A percentile compares a stretch with the other conserved stretches of the same genome.
phyloP scores from a whole-genome alignment of 2,113 vertebrate species.

The Bujurquina vittata region DNA sequence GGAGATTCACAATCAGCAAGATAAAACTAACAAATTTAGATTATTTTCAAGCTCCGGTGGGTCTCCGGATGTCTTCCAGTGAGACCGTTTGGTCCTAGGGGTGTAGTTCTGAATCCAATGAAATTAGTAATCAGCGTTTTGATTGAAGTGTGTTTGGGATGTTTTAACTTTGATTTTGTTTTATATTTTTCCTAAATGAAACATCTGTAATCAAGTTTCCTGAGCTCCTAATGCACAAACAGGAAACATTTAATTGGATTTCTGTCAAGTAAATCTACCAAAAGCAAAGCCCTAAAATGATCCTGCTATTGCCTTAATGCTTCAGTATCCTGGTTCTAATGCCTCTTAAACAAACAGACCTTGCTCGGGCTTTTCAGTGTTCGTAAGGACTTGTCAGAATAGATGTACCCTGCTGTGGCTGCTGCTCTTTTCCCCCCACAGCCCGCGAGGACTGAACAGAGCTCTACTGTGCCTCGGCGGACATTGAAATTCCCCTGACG shows the following conservation, averaged over 20 bases:
- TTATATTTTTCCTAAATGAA: neutral
- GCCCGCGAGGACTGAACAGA: conserved; percentile 65
- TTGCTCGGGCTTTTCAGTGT: conserved; percentile 48
- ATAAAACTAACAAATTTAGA: neutral
- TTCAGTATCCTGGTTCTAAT: conserved; percentile 30
- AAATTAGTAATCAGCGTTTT: neutral
- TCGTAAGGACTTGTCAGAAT: conserved; percentile 64
- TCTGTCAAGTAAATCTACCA: neutral
- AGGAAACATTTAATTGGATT: conserved; percentile 17
- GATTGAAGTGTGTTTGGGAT: no score
- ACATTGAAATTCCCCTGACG: conserved; percentile 67
- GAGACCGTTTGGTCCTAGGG: conserved; percentile 5
- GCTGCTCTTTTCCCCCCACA: conserved; percentile 63
- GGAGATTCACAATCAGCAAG: neutral
- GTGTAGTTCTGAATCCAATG: neutral
- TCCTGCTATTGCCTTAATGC: conserved; percentile 42
- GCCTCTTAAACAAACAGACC: conserved; percentile 68
- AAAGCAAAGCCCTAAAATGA: conserved; percentile 36
- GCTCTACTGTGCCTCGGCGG: conserved; percentile 65
- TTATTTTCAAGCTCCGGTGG: neutral
- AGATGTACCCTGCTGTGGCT: conserved; percentile 65
- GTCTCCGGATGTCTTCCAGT: neutral
- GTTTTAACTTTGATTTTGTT: neutral
- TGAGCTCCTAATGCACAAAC: conserved; percentile 2
- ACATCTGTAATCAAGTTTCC: neutral